phyloP scores from a whole-genome alignment of 64 coral and sea anemone genomes.

The Trachythela sp. region DNA sequence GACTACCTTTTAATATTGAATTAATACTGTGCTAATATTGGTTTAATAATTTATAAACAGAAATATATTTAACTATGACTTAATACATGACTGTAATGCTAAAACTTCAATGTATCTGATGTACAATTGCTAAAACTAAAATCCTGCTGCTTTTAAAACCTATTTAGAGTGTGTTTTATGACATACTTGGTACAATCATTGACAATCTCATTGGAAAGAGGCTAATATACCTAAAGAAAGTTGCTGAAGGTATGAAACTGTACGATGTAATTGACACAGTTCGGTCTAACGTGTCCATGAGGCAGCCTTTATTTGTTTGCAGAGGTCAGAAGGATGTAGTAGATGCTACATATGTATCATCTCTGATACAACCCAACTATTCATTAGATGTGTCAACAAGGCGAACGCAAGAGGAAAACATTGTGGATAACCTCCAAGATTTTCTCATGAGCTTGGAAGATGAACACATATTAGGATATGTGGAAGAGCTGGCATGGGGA shows the following conservation, averaged over 20 bases:
- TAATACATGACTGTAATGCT: too few species aligned
- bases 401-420: slow-evolving; percentile 27
- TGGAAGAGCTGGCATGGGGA: slow-evolving; percentile 39
- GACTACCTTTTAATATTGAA: too few species aligned
- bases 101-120: too few species aligned
- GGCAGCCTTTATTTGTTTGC: slow-evolving; percentile 31
- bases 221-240: slow-evolving; percentile 27
- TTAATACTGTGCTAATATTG: too few species aligned
- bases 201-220: slow-evolving; percentile 37
- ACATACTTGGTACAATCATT: slow-evolving; percentile 33
- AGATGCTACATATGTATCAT: slow-evolving; percentile 39
- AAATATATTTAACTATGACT: too few species aligned
- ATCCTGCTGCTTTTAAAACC: too few species aligned
- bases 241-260: too few species aligned
- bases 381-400: slow-evolving; percentile 24
- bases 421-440: slow-evolving; percentile 45
- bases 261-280: background rate
- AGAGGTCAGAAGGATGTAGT: slow-evolving; percentile 29
- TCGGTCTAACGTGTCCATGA: background rate
- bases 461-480: slow-evolving; percentile 42
- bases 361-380: slow-evolving; percentile 24
- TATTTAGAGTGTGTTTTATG: too few species aligned
- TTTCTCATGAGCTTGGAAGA: slow-evolving; percentile 46
- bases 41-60: too few species aligned
- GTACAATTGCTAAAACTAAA: too few species aligned